phyloP scores from a whole-genome alignment of 2,113 vertebrate genomes.

The Etia nguti region DNA sequence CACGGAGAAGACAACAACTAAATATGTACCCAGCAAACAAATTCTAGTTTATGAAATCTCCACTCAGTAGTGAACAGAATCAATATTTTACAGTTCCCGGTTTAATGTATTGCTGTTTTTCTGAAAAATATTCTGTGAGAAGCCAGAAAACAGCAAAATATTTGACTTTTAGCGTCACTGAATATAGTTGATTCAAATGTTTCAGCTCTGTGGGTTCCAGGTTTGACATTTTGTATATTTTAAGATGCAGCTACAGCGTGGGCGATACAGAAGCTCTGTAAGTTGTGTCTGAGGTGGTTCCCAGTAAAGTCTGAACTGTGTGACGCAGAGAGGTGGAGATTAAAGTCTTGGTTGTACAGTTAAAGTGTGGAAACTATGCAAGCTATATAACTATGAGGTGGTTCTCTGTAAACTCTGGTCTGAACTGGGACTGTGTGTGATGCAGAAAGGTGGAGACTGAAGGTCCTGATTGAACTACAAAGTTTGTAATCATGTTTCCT shows the following conservation, averaged over 20 bases:
- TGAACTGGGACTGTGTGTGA: background rate
- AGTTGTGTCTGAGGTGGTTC: background rate
- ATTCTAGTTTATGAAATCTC: background rate
- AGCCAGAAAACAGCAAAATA: fast-evolving
- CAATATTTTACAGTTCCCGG: background rate
- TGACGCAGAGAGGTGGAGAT: background rate
- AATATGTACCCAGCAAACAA: background rate
- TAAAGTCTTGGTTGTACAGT: background rate
- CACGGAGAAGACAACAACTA: fast-evolving
- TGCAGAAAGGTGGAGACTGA: background rate
- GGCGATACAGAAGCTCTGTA: background rate
- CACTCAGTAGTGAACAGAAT: background rate
- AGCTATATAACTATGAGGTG: background rate
- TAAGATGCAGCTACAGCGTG: background rate
- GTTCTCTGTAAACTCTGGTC: background rate
- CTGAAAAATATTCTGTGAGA: background rate
- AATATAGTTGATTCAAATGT: background rate
- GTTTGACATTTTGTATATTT: background rate
- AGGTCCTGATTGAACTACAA: background rate
- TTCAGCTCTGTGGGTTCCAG: background rate
- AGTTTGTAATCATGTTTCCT: background rate
- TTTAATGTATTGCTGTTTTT: background rate
- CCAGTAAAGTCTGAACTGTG: background rate
- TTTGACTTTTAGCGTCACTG: background rate
- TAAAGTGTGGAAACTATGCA: background rate